These are phyloP conservation scores for Delia radicum DNA, from an alignment of 1,140 invertebrate species.

Conservation along the genomic window DNA sequence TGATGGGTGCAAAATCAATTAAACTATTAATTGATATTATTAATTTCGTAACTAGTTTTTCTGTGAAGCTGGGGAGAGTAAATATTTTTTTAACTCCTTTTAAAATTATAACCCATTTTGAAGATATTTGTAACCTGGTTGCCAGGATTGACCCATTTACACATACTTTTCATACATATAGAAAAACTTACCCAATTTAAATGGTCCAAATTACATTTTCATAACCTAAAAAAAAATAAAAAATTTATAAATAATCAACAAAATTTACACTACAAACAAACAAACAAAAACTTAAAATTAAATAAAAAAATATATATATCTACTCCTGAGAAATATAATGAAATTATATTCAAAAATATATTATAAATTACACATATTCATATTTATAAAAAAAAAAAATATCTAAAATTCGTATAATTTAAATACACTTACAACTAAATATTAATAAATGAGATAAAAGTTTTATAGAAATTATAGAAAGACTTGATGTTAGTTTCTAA, in stretches of 20 bases:
- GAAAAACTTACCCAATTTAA: background rate
- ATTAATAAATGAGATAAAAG: background rate
- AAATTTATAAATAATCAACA: background rate
- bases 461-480: constrained; percentile 5
- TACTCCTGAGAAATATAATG: background rate
- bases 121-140: too few species aligned
- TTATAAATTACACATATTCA: background rate
- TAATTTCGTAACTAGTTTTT: too few species aligned
- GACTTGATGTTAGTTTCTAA: background rate
- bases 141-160: too few species aligned
- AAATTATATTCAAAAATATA: background rate
- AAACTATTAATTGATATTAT: too few species aligned
- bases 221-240: background rate
- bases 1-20: too few species aligned
- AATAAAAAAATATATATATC: background rate
- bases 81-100: too few species aligned
- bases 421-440: background rate
- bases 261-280: background rate
- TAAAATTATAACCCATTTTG: too few species aligned
- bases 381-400: background rate
- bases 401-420: background rate
- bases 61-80: too few species aligned
- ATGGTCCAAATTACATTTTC: background rate
- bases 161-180: too few species aligned
- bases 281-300: background rate